These are phyloP conservation scores for Ophion obscuratus DNA, from an alignment of 2,888 invertebrate species.

Conservation along the genomic window DNA sequence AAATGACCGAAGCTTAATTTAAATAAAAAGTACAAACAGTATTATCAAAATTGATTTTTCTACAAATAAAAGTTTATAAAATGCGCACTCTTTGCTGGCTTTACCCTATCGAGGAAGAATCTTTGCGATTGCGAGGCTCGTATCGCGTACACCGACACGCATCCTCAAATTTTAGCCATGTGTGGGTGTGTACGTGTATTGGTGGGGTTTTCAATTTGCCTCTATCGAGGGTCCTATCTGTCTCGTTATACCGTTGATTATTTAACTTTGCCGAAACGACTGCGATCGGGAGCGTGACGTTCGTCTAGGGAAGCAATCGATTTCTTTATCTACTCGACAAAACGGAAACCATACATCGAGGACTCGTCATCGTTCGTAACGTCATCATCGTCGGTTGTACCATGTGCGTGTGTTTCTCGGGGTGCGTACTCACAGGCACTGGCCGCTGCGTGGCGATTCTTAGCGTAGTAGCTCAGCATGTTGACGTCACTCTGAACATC, in stretches of 20 bases:
- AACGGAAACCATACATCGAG: not conserved
- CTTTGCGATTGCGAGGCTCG: conserved; percentile 45
- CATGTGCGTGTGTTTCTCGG: not conserved
- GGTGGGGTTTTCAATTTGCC: conserved; percentile 33
- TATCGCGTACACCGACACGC: conserved; percentile 34
- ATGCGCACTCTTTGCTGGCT: no score
- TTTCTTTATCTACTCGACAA: not conserved
- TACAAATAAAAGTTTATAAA: no score
- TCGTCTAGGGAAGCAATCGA: conserved; percentile 29
- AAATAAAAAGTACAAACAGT: not conserved
- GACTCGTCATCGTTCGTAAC: conserved; percentile 36
- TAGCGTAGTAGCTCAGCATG: conserved; percentile 94
- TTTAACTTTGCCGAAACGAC: not conserved
- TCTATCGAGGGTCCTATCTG: conserved; percentile 5
- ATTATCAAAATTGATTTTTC: no score
- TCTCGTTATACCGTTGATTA: conserved; percentile 5
- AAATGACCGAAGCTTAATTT: not conserved
- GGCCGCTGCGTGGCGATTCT: conserved; percentile 90
- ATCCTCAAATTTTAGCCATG: conserved; percentile 56
- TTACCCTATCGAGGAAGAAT: not conserved
- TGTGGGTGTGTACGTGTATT: conserved; percentile 47
- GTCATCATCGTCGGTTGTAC: conserved; percentile 14
- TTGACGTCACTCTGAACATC: conserved; percentile 94
- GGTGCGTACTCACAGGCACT: conserved; percentile 81
- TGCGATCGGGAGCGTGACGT: conserved; percentile 50